These are phyloP conservation scores for Phyllotreta striolata DNA, from an alignment of 2,888 invertebrate species.

Conservation along the genomic window DNA sequence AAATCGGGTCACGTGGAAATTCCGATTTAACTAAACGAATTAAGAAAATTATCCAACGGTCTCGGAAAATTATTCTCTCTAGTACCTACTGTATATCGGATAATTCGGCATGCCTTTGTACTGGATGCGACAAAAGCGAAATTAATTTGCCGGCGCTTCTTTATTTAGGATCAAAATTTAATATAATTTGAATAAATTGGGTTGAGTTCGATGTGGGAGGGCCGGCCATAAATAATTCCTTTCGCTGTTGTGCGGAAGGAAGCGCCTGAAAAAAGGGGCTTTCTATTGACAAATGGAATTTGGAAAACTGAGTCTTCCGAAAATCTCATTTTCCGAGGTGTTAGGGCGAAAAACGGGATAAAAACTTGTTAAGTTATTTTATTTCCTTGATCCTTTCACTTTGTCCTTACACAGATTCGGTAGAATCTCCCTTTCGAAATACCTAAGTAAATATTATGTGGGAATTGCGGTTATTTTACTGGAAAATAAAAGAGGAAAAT, in stretches of 20 bases:
- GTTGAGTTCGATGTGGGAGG: neutral
- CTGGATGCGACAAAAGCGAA: no score
- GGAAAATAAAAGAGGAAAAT: no score
- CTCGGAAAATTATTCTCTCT: no score
- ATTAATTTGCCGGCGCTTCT: no score
- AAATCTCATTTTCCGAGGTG: slow-evolving; percentile 6
- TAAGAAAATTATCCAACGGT: no score
- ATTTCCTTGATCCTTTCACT: slow-evolving; percentile 17
- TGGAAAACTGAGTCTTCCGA: neutral
- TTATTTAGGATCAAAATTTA: no score
- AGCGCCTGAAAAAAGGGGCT: neutral
- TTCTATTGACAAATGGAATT: slow-evolving; percentile 15
- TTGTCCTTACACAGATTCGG: neutral
- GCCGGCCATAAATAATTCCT: neutral
- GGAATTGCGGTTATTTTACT: no score
- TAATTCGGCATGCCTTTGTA: no score
- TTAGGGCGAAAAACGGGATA: slow-evolving; percentile 11
- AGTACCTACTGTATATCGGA: no score
- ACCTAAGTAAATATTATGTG: slow-evolving; percentile 5
- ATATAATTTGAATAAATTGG: no score
- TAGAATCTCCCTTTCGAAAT: neutral
- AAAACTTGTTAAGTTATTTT: slow-evolving; percentile 7
- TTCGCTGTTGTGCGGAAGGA: neutral
- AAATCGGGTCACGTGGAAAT: no score
- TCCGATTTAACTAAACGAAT: no score